Base-by-base conservation (phyloP, 2,797 vertebrate species). In the Arctocebus calabarensis region DNA sequence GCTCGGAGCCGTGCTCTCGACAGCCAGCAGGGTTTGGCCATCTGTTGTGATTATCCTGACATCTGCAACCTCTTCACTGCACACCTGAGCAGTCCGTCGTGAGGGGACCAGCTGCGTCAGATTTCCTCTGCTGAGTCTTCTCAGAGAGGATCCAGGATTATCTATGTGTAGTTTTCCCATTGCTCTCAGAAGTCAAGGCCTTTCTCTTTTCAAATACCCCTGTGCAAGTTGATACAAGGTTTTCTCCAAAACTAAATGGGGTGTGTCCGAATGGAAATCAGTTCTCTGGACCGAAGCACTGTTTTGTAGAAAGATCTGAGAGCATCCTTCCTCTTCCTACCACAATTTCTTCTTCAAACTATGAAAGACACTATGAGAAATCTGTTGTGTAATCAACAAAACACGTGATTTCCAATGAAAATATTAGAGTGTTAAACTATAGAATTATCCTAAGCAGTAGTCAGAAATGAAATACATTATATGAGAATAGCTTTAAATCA, bases 31-130 rank as follows among this genome's bases (percentile, higher is more conserved):
- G 68, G 43, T 29, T 27, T 1, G 6, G 16, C 94, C 98, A 94
- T 94, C 98, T 97, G 98, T 78, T 91, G 66, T 9, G 14, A 64
- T 95, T 92, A 75, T 16, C 55, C 83, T 83, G 89, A 97, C 97
- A 55, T 90, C 84, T 7, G 97, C 74, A 66, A 45, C 88, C 81
- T 94, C 94, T 94, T 94, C 91, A 83, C 73, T 88, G 79, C 68
- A 82, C 73, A 96, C 95, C 97, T 94, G 94, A 94, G 23, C 71
- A 78, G 94, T 12, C 55, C 3, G 8, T 78, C 48, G 19, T 59
- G 70, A 2, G 7, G 1, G 7, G 90, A 57, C 37, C 71, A n/a
- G 84, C 90, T 64, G 84, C 88, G 34, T 66, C 45, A 19, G 48
- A 48, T n/a, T 92, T 71, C 48, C 4, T 43, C 77, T 7, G 61